Percentiles rank a stretch among this genome's conserved stretches.
phyloP scores from a whole-genome alignment of 2,113 vertebrate species.

The Carassius carassius region DNA sequence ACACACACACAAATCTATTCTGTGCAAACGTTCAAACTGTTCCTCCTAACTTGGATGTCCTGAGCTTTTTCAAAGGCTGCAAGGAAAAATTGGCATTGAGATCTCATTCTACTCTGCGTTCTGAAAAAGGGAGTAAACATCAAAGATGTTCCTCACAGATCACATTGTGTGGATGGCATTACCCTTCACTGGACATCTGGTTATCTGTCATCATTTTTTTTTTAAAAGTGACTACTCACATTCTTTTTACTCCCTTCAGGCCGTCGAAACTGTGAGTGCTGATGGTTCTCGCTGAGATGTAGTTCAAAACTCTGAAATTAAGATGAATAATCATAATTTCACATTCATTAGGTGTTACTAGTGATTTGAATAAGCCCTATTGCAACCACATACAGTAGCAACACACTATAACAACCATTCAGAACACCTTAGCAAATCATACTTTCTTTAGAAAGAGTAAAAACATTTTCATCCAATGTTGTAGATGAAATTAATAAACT shows the following conservation, averaged over 20 bases:
- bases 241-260: slow-evolving; percentile 64
- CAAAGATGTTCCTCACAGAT: neutral
- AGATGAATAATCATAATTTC: neutral
- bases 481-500: too few relatives aligned
- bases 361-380: too few relatives aligned
- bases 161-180: neutral
- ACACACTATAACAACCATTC: too few relatives aligned
- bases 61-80: slow-evolving; percentile 8
- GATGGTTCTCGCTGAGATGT: slow-evolving; percentile 62
- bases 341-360: neutral
- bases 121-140: neutral
- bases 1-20: neutral
- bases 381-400: neutral
- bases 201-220: neutral
- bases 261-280: slow-evolving; percentile 65
- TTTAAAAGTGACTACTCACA: slow-evolving; percentile 60
- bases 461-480: too few relatives aligned
- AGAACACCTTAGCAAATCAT: neutral
- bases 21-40: slow-evolving; percentile 13
- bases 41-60: slow-evolving; percentile 15
- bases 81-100: neutral
- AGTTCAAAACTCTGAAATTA: slow-evolving; percentile 62
- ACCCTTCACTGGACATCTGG: neutral
- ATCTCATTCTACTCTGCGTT: neutral
- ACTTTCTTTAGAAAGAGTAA: too few relatives aligned